Evolutionary conservation across 1,140 invertebrate genomes (phyloP).

Genomic region (Mylabris phalerata): DNA sequence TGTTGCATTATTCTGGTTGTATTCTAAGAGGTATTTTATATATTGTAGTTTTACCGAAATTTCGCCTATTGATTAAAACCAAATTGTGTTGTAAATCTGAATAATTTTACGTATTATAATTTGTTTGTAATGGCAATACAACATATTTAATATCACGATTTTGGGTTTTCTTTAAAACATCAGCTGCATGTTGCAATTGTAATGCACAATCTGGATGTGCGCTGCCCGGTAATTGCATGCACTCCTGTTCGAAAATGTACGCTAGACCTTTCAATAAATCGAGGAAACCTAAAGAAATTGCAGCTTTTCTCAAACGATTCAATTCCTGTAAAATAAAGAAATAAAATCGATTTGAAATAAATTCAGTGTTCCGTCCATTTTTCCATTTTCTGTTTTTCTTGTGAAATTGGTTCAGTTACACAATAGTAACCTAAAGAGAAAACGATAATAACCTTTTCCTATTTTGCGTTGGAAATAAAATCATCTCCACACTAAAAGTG

Average conservation of each 20-base stretch:
- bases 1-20: conserved; percentile 32
- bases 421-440: too few species aligned
- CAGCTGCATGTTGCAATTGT: conserved; percentile 83
- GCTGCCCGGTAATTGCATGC: conserved; percentile 65
- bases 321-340: conserved; percentile 59
- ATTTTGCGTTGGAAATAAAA: too few species aligned
- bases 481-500: too few species aligned
- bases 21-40: conserved; percentile 27
- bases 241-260: conserved; percentile 82
- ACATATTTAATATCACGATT: conserved; percentile 57
- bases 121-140: conserved; percentile 59
- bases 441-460: too few species aligned
- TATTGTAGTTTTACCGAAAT: conserved; percentile 30
- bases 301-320: conserved; percentile 81
- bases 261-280: conserved; percentile 71
- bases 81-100: conserved; percentile 19
- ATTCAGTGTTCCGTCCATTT: too few species aligned
- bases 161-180: conserved; percentile 56
- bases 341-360: too few species aligned
- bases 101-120: conserved; percentile 33
- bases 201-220: conserved; percentile 82
- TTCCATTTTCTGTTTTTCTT: too few species aligned
- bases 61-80: conserved; percentile 21
- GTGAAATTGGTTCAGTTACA: too few species aligned
- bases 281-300: conserved; percentile 81